Base-by-base conservation (phyloP, 2,888 invertebrate genomes). In the Zeuzera pyrina region DNA sequence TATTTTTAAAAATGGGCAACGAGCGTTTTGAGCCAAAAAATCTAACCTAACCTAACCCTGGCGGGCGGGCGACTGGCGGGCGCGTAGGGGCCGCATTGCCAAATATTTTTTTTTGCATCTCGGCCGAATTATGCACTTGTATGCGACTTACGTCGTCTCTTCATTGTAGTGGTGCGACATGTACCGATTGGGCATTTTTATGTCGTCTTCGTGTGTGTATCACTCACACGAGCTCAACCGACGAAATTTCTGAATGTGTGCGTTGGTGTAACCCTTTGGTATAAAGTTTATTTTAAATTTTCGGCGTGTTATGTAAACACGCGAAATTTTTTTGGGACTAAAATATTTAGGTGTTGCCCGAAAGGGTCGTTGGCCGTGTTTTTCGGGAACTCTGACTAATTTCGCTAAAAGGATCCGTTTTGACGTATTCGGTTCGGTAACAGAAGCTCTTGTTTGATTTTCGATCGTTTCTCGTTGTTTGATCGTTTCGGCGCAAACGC, bases 91-190 rank as follows among this genome's bases (percentile, higher is more conserved):
- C 83, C 81, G 79, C 76, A 79, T 83, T 83, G 83, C 83, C 83
- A 83, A 83, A 83, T 81, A 81, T 81, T 83, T 83, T 83, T 71
- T 83, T 83, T 83, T 83, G 83, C 81, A 83, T 83, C 83, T 83
- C 83, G 77, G 73, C 83, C 83, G 83, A 83, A 83, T 78, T 83
- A 81, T 83, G 83, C 83, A 83, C 79, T 81, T 79, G 83, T 83
- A 83, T 83, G 83, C 83, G 81, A 72, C 81, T 81, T 83, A 77
- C 81, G 79, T 78, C 72, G 68, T 72, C 78, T 78, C 79, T 81
- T 77, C 76, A 70, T 73, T 81, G 83, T 81, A 76, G 77, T 78
- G 68, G 83, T 81, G 79, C 76, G 79, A 73, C 79, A 74, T 71
- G 74, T 81, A 76, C 71, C 57, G 72, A 81, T 70, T 71, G 72